A percentile compares a stretch with the other conserved stretches of the same genome.
Evolutionary conservation across 2,888 invertebrate species (phyloP).

Genomic region (Sacculina carcini): DNA sequence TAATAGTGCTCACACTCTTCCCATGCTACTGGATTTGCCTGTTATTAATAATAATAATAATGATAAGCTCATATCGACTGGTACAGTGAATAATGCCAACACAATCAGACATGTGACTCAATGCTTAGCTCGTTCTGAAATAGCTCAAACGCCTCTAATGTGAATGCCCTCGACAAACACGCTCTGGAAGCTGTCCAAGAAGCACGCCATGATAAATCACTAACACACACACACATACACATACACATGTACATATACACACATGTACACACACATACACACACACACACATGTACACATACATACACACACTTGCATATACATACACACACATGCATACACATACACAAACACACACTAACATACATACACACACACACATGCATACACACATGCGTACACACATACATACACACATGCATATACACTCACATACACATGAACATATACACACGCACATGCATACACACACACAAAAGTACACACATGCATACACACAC

Average conservation of each 20-base stretch:
- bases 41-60: too few species aligned
- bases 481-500: conserved; percentile 6
- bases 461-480: conserved; percentile 5
- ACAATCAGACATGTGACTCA: too few species aligned
- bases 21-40: too few species aligned
- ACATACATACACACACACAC: conserved; percentile 1
- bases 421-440: conserved; percentile 3
- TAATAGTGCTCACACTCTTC: too few species aligned
- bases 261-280: conserved; percentile 5
- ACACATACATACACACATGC: conserved; percentile 5
- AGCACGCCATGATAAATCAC: not conserved
- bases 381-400: conserved; percentile 3
- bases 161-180: too few species aligned
- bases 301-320: conserved; percentile 8
- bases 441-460: conserved; percentile 4
- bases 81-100: too few species aligned
- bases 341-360: conserved; percentile 6
- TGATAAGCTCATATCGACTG: too few species aligned
- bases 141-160: too few species aligned
- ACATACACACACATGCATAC: conserved; percentile 9
- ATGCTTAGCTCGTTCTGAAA: too few species aligned
- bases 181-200: too few species aligned
- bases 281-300: conserved; percentile 8
- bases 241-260: not conserved
- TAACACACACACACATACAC: not conserved